These are phyloP conservation scores for Hemibagrus guttatus DNA, from an alignment of 2,797 vertebrate species.

Conservation along the genomic window DNA sequence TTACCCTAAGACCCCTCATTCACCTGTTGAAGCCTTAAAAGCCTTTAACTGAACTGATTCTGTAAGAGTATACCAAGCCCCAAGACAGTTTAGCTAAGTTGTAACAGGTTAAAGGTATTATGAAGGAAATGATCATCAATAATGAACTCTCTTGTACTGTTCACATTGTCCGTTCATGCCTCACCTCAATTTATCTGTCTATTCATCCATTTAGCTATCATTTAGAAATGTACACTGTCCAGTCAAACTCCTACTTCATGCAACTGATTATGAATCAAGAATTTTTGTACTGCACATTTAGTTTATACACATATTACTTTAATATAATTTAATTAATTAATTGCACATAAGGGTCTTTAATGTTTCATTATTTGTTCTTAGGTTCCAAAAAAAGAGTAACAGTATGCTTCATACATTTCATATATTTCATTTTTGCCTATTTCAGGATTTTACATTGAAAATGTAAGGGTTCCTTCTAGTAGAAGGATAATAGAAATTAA, in stretches of 20 bases:
- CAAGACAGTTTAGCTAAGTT: no score
- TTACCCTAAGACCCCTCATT: background rate
- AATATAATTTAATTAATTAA: no score
- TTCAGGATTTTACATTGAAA: background rate
- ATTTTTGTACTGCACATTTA: background rate
- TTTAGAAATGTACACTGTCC: background rate
- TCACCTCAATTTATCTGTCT: background rate
- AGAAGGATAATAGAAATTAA: background rate
- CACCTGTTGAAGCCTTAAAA: no score
- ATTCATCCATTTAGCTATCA: background rate
- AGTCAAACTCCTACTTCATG: background rate
- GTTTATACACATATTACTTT: background rate
- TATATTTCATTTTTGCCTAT: background rate
- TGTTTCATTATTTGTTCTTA: background rate
- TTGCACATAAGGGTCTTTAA: no score
- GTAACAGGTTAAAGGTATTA: no score
- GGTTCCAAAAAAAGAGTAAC: background rate
- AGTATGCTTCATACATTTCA: background rate
- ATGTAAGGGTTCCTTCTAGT: background rate
- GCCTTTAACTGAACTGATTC: no score
- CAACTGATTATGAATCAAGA: background rate
- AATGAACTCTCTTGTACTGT: no score
- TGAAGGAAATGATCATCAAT: no score
- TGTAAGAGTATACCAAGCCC: no score
- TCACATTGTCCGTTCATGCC: no score